Conservation (phyloP, 2,797 vertebrate genomes). For the Emydoidea blandingii region DNA sequence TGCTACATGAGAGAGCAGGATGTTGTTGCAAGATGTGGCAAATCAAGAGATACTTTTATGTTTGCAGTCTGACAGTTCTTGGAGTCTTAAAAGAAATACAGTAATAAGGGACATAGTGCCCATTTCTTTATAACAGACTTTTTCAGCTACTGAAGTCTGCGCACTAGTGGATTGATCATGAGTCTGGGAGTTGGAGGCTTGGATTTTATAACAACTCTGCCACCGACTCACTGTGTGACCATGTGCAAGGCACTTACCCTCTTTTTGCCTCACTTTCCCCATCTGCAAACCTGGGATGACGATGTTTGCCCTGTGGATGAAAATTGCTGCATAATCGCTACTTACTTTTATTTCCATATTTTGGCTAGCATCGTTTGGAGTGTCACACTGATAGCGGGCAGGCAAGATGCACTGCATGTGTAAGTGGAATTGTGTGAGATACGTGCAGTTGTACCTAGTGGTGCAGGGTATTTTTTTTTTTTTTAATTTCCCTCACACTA, state of each 20-base stretch:
- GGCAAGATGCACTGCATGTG: accelerated
- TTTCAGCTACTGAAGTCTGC: background rate
- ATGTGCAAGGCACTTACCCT: background rate
- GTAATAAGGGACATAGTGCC: background rate
- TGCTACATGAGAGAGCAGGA: background rate
- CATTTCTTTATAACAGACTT: background rate
- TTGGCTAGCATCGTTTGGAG: background rate
- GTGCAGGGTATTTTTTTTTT: background rate
- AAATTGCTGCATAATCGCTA: background rate
- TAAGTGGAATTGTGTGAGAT: background rate
- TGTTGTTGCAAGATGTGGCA: background rate
- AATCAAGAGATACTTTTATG: background rate
- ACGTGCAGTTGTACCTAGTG: accelerated
- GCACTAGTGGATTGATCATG: background rate
- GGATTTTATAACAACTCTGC: background rate
- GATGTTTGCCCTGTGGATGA: background rate
- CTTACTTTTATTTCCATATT: background rate
- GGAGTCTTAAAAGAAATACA: background rate
- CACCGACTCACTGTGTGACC: background rate
- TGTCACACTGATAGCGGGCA: background rate
- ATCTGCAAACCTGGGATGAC: background rate
- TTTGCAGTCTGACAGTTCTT: background rate
- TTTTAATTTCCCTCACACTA: accelerated
- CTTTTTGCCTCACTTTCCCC: background rate
- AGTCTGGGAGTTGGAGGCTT: background rate